Evolutionary conservation across 2,888 invertebrate species (phyloP), one percentile per base, ranked within the genome.

Genomic region (Campopleginae sp.): DNA sequence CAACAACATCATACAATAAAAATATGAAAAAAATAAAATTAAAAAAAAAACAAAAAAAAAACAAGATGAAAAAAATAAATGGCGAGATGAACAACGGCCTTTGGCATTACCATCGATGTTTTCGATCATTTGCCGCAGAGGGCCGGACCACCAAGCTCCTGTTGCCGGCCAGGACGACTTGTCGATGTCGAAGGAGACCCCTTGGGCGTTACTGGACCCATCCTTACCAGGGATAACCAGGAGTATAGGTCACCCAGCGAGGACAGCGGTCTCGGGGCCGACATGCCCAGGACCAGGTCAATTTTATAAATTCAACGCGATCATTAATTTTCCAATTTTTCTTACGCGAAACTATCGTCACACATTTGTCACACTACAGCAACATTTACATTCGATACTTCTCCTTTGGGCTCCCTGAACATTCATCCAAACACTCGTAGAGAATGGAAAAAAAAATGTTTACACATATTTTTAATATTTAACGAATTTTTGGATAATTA

Each of bases 201-300:
- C 65, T 88, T 93, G 80, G 93, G 93, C 91, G 93, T 92, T 80
- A 93, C 93, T 87, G 93, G 93, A 89, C 92, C 92, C 44, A 91
- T 92, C 87, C 89, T 92, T 87, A 89, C 91, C 61, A 88, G 92
- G 90, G 94, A 96, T 95, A 94, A 95, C 94, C 96, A 96, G 94
- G 96, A 96, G 94, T 96, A 96, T 94, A 96, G 97, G 94, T 97
- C 98, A 93, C 98, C 98, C 90, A 98, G 98, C 94, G 98, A 98
- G 95, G 98, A 98, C 96, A 98, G 98, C 94, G 98, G 98, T 94
- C 96, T 98, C 94, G 98, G 98, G 94, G 96, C 98, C 95, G 97
- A 97, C 94, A 95, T 96, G 94, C 95, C 96, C 89, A 91, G 92
- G 90, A 93, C 89, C 90, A 93, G 93, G 93, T 93, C 91, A 82